Evolutionary conservation across 1,140 invertebrate species (phyloP).

Genomic region (Helicoverpa zea): DNA sequence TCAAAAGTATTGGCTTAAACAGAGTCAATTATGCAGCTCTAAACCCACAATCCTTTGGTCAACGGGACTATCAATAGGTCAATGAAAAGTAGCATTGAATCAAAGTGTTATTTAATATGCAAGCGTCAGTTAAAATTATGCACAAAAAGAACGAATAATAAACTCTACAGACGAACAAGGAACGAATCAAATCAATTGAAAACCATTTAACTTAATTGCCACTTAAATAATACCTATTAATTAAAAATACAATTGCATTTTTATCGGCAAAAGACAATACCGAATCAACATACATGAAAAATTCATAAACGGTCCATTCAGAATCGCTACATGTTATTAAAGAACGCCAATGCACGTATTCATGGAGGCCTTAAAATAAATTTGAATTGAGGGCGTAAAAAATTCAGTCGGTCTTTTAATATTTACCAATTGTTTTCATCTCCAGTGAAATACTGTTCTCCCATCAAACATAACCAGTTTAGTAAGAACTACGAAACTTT

Average conservation of each 20-base stretch:
- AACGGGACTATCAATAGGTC: no score
- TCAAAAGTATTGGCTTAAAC: no score
- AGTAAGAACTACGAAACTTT: slow-evolving; percentile 37
- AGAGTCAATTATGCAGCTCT: no score
- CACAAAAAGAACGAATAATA: no score
- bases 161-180: not conserved
- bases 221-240: not conserved
- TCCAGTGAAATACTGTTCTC: slow-evolving; percentile 56
- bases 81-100: no score
- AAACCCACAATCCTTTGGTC: no score
- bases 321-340: slow-evolving; percentile 46
- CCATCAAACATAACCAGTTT: slow-evolving; percentile 51
- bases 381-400: slow-evolving; percentile 59
- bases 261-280: slow-evolving; percentile 23
- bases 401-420: slow-evolving; percentile 61
- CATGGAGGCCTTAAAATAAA: slow-evolving; percentile 56
- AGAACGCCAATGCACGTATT: slow-evolving; percentile 29
- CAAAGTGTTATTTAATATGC: no score
- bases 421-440: slow-evolving; percentile 66
- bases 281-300: slow-evolving; percentile 40
- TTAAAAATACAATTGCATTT: slow-evolving; percentile 27
- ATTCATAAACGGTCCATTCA: slow-evolving; percentile 38
- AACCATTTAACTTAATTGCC: not conserved
- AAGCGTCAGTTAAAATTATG: no score
- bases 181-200: no score